phyloP scores from a whole-genome alignment of 2,797 vertebrate species.

The Dallia pectoralis region DNA sequence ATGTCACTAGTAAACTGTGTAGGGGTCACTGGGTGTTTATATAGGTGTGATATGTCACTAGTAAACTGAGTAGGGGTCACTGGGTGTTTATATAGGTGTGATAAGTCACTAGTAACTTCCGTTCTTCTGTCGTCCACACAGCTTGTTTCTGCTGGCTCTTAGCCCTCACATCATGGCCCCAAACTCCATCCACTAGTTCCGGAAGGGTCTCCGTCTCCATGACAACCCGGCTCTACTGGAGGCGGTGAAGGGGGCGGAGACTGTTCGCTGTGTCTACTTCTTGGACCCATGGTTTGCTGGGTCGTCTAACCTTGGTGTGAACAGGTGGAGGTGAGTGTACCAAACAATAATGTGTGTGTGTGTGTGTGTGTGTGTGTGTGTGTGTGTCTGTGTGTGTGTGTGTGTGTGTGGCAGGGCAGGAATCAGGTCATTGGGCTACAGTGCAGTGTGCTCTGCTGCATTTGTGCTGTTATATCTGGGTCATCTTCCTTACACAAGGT shows the following conservation, averaged over 20 bases:
- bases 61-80: too few relatives aligned
- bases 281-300: conserved; percentile 81
- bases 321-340: conserved; percentile 74
- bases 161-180: conserved; percentile 57
- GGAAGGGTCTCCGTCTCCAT: conserved; percentile 79
- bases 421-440: conserved; percentile 65
- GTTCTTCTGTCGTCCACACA: not conserved
- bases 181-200: conserved; percentile 82
- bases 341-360: not conserved
- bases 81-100: too few relatives aligned
- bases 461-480: conserved; percentile 59
- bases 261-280: conserved; percentile 78
- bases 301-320: conserved; percentile 78
- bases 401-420: not conserved
- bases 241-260: conserved; percentile 70
- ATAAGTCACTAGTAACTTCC: not conserved
- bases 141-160: conserved; percentile 17
- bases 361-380: not conserved
- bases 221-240: conserved; percentile 75
- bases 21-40: too few relatives aligned
- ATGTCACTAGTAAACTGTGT: too few relatives aligned
- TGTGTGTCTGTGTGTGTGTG: too few relatives aligned
- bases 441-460: conserved; percentile 25
- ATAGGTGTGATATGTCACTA: too few relatives aligned
- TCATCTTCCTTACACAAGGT: conserved; percentile 67